Evolutionary conservation across 2,797 vertebrate genomes (phyloP).

Genomic region (Chaetodon trifasciatus): DNA sequence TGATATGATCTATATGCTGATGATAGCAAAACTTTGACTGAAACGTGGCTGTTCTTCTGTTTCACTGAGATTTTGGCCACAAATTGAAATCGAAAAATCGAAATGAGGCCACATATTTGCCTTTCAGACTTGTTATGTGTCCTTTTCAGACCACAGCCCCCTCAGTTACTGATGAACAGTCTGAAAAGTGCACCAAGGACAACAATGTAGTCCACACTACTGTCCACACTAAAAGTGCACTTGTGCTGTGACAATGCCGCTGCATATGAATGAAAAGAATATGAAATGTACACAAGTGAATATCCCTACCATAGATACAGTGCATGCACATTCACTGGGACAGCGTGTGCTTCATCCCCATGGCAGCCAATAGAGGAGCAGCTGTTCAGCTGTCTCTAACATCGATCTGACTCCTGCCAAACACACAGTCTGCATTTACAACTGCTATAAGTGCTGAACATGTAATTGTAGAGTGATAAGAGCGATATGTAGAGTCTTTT

Average conservation of each 20-base stretch:
- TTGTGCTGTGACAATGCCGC: neutral
- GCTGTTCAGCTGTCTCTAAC: slow-evolving; percentile 10
- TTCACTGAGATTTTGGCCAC: neutral
- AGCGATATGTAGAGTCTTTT: neutral
- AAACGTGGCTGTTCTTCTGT: neutral
- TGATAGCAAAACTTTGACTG: neutral
- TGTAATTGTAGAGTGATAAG: neutral
- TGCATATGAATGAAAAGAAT: neutral
- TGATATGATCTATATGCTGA: neutral
- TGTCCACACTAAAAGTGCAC: neutral
- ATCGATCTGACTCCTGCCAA: neutral
- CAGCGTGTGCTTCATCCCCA: neutral
- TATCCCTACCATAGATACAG: neutral
- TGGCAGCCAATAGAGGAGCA: neutral
- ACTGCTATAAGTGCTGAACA: neutral
- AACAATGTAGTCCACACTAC: neutral
- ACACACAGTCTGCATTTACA: slow-evolving; percentile 9
- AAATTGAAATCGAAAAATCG: too few relatives aligned
- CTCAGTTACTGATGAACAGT: slow-evolving; percentile 10
- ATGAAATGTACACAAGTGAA: slow-evolving; percentile 10
- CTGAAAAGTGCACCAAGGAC: slow-evolving; percentile 39
- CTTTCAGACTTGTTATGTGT: slow-evolving; percentile 27
- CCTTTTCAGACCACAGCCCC: slow-evolving; percentile 1
- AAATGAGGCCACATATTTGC: slow-evolving; percentile 18
- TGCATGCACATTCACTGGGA: neutral